Evolutionary conservation across 2,797 vertebrate genomes (phyloP).

Genomic region (Mallotus villosus): DNA sequence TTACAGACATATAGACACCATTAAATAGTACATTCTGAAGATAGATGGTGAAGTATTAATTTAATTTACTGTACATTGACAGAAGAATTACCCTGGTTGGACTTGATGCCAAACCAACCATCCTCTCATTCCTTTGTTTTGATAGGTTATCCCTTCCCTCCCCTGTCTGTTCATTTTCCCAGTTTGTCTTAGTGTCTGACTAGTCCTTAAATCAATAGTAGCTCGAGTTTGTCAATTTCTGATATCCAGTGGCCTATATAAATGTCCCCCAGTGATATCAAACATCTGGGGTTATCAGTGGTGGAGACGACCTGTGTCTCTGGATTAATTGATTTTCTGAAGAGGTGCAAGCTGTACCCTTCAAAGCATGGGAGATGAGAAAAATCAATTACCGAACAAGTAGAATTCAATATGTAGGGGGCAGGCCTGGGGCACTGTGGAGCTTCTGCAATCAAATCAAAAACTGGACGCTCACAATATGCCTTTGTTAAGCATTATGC

Average conservation of each 20-base stretch:
- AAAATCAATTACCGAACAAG: constrained; percentile 67
- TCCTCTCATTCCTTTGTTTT: too few species aligned
- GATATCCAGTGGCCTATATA: constrained; percentile 27
- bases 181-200: constrained; percentile 31
- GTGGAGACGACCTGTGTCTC: constrained; percentile 42
- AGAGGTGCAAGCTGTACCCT: constrained; percentile 44
- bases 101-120: too few species aligned
- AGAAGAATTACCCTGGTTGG: too few species aligned
- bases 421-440: constrained; percentile 18
- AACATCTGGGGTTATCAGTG: constrained; percentile 40
- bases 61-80: not conserved
- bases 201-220: constrained; percentile 41
- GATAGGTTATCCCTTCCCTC: constrained; percentile 1
- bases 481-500: not conserved
- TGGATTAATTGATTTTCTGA: constrained; percentile 61
- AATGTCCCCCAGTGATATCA: constrained; percentile 47
- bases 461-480: not conserved
- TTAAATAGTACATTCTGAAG: not conserved
- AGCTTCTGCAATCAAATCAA: constrained; percentile 8
- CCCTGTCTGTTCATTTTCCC: constrained; percentile 33
- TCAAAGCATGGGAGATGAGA: constrained; percentile 58
- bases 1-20: not conserved
- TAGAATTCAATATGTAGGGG: constrained; percentile 47
- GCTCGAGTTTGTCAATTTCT: constrained; percentile 32
- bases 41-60: not conserved